Base-by-base conservation (phyloP, 2,113 vertebrate species). In the Lamprotornis superbus region DNA sequence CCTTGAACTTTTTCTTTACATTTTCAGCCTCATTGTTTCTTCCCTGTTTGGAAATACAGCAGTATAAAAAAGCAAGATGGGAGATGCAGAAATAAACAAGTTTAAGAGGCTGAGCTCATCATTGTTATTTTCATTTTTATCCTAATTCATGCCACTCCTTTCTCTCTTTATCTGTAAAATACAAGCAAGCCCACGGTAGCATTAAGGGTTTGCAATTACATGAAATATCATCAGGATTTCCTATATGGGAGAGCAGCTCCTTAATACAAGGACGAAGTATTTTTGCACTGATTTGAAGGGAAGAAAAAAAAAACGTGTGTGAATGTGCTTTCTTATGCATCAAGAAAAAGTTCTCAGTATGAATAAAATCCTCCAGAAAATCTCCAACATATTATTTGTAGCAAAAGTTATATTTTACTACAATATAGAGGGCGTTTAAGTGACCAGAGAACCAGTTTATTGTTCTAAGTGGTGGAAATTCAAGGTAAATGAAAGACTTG, bases 81-180 rank as follows among this genome's bases (percentile, higher is more conserved):
- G 33, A 30, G 33, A 30, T 39, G 57, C 46, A 80, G 37, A 65
- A 88, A 75, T 15, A 47, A 80, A 64, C 5, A 23, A 50, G 33
- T 68, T 59, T 4, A 63, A 55, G 24, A 69, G 33, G 46, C 30
- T 74, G 68, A 74, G 30, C 24, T 63, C 30, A 35, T n/a, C 5
- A 61, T 10, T 28, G 33, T 35, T 3, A 21, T 47, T 75, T 87
- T n/a, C 40, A 49, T 52, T 42, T 75, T 70, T 31, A 15, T n/a
- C 21, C 15, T 70, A 47, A 23, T 24, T 64, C 28, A 61, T 9
- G 18, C 5, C 0, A 0, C 40, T 39, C 31, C 6, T 15, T 61
- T 76, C 24, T 60, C 57, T 37, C 53, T 60, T 49, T 30, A 70
- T 31, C 52, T 77, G 42, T 30, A 70, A 89, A 63, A 59, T 19